Conservation (phyloP, 2,888 invertebrate species). For the Cantharis lateralis region DNA sequence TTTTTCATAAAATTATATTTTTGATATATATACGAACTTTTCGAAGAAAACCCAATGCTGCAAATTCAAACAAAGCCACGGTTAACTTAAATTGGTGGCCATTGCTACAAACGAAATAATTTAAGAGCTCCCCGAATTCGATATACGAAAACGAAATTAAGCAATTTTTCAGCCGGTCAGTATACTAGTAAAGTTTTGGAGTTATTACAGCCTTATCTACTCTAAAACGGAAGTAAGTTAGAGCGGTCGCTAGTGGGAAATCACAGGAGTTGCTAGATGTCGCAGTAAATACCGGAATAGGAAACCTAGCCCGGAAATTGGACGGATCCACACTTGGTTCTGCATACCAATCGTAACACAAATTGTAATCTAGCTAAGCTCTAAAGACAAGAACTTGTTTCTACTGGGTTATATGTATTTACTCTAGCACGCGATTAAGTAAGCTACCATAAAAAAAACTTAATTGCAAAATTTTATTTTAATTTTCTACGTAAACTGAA, state of each 20-base stretch:
- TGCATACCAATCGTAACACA: conserved; percentile 43
- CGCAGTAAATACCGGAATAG: conserved; percentile 51
- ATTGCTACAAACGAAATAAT: neutral
- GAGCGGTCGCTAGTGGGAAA: conserved; percentile 38
- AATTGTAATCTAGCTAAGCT: conserved; percentile 2
- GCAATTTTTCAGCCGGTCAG: conserved; percentile 36
- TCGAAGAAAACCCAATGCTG: neutral
- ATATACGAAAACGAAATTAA: conserved; percentile 32
- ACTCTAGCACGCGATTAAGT: neutral
- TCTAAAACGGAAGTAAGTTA: conserved; percentile 35
- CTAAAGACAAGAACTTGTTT: neutral
- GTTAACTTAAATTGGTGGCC: neutral
- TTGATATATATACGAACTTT: neutral
- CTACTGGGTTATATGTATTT: neutral
- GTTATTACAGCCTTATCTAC: conserved; percentile 39
- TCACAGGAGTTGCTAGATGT: conserved; percentile 43
- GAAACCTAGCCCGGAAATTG: conserved; percentile 52
- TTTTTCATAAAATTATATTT: neutral
- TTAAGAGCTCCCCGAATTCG: neutral
- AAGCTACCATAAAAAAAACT: neutral
- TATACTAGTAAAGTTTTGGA: conserved; percentile 36
- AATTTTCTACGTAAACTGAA: neutral
- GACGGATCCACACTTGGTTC: conserved; percentile 46
- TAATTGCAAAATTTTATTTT: neutral
- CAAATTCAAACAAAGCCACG: neutral